Base-by-base conservation (phyloP, 2,113 vertebrate genomes). In the Benitochromis conjunctus region DNA sequence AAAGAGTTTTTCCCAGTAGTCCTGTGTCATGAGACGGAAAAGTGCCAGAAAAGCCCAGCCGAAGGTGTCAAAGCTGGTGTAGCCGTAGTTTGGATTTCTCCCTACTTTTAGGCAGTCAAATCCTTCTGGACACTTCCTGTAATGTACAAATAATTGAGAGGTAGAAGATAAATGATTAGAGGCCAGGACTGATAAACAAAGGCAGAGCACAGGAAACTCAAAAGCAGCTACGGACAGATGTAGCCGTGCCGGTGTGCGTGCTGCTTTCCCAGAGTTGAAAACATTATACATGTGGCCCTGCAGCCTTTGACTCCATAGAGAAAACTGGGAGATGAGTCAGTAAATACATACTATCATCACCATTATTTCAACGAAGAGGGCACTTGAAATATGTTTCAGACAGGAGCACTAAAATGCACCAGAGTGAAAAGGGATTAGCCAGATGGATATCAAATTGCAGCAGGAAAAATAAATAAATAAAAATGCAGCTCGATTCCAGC, bases 1-100 rank as follows among this genome's bases (percentile, higher is more conserved):
- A 88, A 99, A 99, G 51, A 99, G 97, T 86, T 98, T 98, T 80
- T 99, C 98, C 98, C 98, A 99, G 94, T 89, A 98, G 95, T 99
- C 98, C 87, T 99, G 98, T 0, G 98, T 99, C 98, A 99, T 99
- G 21, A 99, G 97, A 71, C 98, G 96, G 89, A 99, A 99, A 46
- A 99, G 96, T 1, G 97, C 97, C 4, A 99, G 97, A 82, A 99
- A 99, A 19, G 98, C 98, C 98, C 98, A 99, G 81, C 98, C 98
- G 10, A 99, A 99, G 78, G 97, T 97, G 86, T 99, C 98, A 64
- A 99, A 99, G 89, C 98, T 99, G 74, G 98, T 99, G 91, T 99
- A 99, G 86, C 96, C 97, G 1, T 99, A 98, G 95, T 99, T 98
- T 34, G 98, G 98, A 94, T 99, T 99, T 58, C 96, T 95, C 4